These are phyloP conservation scores for Dendrolimus pini DNA, from an alignment of 2,888 invertebrate species.

Conservation along the genomic window DNA sequence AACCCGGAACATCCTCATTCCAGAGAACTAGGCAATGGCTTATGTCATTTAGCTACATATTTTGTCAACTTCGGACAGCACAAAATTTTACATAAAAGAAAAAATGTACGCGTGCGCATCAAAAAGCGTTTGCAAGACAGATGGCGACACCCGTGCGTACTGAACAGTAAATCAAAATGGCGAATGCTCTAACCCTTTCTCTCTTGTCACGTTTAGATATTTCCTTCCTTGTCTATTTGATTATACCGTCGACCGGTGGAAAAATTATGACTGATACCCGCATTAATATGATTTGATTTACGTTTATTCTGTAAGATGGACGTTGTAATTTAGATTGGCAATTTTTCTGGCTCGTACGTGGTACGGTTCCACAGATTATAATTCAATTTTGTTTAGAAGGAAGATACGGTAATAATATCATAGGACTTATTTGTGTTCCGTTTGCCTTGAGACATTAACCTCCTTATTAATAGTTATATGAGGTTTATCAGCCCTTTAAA, in stretches of 20 bases:
- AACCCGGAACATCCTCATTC: no score
- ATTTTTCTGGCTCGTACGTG: conserved; percentile 15
- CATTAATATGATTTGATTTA: conserved; percentile 52
- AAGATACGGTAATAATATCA: no score
- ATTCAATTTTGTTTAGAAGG: no score
- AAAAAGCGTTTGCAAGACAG: conserved; percentile 32
- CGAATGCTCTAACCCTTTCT: conserved; percentile 20
- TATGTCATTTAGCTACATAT: no score
- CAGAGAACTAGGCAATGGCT: no score
- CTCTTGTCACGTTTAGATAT: conserved; percentile 8
- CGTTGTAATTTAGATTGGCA: conserved; percentile 21
- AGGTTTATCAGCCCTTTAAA: no score
- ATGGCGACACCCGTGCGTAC: conserved; percentile 40
- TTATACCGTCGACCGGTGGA: conserved; percentile 29
- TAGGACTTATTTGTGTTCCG: no score
- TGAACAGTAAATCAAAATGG: conserved; percentile 52
- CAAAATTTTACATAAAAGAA: not conserved
- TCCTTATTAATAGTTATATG: no score
- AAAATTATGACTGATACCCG: conserved; percentile 39
- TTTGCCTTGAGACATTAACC: no score
- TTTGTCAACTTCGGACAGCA: no score
- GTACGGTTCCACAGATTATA: not conserved
- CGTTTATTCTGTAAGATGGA: conserved; percentile 29
- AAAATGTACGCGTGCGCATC: conserved; percentile 11
- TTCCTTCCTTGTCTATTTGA: conserved; percentile 27